Conservation (phyloP, 2,888 invertebrate genomes). For the Erannis defoliaria region DNA sequence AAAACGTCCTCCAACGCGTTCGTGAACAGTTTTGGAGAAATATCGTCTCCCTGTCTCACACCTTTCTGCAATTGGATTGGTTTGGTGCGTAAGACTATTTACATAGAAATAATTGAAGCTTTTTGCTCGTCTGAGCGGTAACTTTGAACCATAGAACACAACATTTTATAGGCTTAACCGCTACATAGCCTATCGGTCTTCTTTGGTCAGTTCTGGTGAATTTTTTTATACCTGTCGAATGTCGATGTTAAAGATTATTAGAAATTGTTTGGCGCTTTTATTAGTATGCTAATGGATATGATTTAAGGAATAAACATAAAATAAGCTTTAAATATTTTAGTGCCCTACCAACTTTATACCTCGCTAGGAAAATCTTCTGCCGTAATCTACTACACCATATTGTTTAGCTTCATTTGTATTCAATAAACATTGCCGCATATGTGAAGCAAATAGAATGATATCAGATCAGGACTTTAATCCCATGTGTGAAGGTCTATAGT, state of each 20-base stretch:
- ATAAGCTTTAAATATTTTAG: slow-evolving; percentile 1
- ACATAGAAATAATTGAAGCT: no score
- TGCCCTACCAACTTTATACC: slow-evolving; percentile 8
- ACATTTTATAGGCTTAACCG: no score
- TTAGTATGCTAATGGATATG: neutral
- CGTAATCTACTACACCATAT: slow-evolving; percentile 9
- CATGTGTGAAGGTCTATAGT: slow-evolving; percentile 7
- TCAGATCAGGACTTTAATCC: slow-evolving; percentile 11
- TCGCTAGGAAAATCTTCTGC: slow-evolving; percentile 20
- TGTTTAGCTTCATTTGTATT: slow-evolving; percentile 29
- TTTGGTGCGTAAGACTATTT: no score
- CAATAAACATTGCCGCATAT: slow-evolving; percentile 33
- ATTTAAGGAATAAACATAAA: slow-evolving; percentile 1
- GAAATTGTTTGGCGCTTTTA: neutral
- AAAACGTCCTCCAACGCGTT: no score
- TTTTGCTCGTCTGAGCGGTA: no score
- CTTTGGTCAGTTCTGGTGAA: neutral
- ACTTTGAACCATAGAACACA: no score
- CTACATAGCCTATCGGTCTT: neutral
- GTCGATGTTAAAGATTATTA: neutral
- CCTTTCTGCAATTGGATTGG: no score
- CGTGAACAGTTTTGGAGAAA: no score
- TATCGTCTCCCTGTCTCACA: no score
- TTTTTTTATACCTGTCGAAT: neutral
- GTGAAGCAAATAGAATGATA: neutral